These are phyloP conservation scores for Menidia beryllina DNA, from an alignment of 2,113 vertebrate genomes.

Conservation along the genomic window DNA sequence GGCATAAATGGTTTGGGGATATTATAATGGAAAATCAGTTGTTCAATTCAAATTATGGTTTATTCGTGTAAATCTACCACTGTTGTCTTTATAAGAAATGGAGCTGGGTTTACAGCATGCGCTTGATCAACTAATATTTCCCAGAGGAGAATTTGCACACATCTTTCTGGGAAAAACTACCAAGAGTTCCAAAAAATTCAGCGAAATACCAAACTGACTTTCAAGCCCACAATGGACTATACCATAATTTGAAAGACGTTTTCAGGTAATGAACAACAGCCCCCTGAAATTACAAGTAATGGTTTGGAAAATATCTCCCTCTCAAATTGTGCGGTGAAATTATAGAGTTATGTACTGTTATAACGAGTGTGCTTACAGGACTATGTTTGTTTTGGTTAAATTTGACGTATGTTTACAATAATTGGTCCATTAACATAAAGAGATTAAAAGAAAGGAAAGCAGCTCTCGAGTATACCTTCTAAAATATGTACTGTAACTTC, in stretches of 20 bases:
- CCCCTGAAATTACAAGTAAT: conserved; percentile 63
- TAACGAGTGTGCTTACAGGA: conserved; percentile 30
- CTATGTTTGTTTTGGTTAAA: conserved; percentile 23
- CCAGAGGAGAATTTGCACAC: conserved; percentile 46
- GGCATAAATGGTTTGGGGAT: too few relatives aligned
- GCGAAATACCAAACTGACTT: conserved; percentile 51
- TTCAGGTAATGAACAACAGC: conserved; percentile 63
- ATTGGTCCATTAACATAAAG: conserved; percentile 26
- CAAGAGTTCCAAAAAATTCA: conserved; percentile 26
- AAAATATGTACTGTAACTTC: conserved; percentile 1
- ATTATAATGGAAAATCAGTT: too few relatives aligned
- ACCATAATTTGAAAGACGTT: conserved; percentile 41
- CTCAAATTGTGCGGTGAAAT: conserved; percentile 33
- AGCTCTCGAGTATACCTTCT: neutral
- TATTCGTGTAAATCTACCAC: neutral
- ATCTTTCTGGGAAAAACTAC: conserved; percentile 73
- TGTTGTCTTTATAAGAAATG: neutral
- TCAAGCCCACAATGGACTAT: conserved; percentile 31
- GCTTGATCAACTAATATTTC: conserved; percentile 56
- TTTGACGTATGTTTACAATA: conserved; percentile 10
- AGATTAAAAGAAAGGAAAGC: conserved; percentile 16
- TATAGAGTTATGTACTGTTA: conserved; percentile 28
- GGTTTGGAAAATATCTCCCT: conserved; percentile 47
- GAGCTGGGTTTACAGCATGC: neutral
- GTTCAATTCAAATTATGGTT: neutral